These are phyloP conservation scores for Caenorhabditis sp. DNA, from an alignment of 2,888 invertebrate species.

Conservation along the genomic window DNA sequence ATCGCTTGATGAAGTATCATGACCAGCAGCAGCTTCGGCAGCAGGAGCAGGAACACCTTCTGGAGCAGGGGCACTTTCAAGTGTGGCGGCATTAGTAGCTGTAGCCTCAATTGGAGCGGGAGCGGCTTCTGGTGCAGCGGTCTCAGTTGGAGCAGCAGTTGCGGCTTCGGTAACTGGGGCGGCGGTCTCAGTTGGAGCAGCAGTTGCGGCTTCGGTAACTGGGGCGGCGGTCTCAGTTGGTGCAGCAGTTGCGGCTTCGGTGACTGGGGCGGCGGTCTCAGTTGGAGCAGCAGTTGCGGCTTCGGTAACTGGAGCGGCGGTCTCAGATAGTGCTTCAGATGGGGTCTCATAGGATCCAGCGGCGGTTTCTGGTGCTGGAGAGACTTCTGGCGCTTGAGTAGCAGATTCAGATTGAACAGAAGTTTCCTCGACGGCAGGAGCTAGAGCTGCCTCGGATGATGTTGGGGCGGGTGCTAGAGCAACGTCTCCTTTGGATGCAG, in stretches of 20 bases:
- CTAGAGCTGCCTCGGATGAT: no score
- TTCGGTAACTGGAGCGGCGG: slow-evolving; percentile 5
- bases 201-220: slow-evolving; percentile 13
- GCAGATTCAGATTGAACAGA: no score
- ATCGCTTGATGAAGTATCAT: slow-evolving; percentile 14
- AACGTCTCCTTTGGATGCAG: no score
- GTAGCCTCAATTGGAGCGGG: slow-evolving; percentile 22
- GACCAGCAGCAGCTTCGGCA: not conserved
- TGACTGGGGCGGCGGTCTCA: slow-evolving; percentile 17
- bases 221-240: slow-evolving; percentile 5
- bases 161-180: slow-evolving; percentile 2
- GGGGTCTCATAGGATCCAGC: not conserved
- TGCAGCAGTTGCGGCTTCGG: slow-evolving; percentile 4
- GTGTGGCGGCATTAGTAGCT: no score
- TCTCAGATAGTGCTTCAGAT: slow-evolving; percentile 3
- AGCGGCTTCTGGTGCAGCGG: slow-evolving; percentile 11
- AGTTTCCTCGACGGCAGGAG: no score
- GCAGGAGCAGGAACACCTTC: slow-evolving; percentile 35
- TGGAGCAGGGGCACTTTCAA: slow-evolving; percentile 22
- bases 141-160: not conserved
- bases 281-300: slow-evolving; percentile 9
- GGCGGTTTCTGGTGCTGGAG: not conserved
- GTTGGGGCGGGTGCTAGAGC: no score
- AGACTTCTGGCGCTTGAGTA: not conserved
- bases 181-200: not conserved